Base-by-base conservation (phyloP, 92 coral and sea anemone genomes). In the Muricea muricata region DNA sequence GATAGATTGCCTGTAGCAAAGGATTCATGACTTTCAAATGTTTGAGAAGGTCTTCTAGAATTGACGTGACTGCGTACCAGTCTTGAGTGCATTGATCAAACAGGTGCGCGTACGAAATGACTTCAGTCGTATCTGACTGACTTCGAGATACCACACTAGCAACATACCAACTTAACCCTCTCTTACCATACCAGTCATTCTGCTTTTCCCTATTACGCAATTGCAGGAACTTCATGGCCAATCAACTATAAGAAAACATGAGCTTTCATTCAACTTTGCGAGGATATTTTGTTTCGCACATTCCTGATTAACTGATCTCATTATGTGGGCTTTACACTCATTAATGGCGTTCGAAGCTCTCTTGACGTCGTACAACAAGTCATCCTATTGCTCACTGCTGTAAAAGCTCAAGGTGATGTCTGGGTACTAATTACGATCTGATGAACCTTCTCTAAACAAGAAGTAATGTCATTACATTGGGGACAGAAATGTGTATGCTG, bases 201-300 rank as follows among this genome's bases (percentile, higher is more conserved):
- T 92, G 92, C 72, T 92, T 92, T 45, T 92, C 95, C 80, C 92
- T 80, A 65, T 90, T 87, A 31, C 93, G 88, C 35, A 89, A 68
- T 87, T 92, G 95, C 69, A 89, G 69, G 32, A 92, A 90, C 86
- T 92, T 92, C 95, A 92, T 89, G 12, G 95, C 95, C 93, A 92
- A 73, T 92, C 95, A 88, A 89, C 83, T 29, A 92, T 71, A n/a
- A 89, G 54, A 55, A 84, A 84, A 50, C 86, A 85, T 23, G 93
- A 89, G 68, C 79, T 87, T 14, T 79, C 33, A 66, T 86, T 88
- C 55, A 89, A 87, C 39, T n/a, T n/a, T 33, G 28, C 56, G 35
- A 89, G 61, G 50, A 89, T 75, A 40, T 92, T 87, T 67, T 92
- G 91, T 48, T 92, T 89, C 21, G 91, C 93, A 46, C 75, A 42